These are phyloP conservation scores for Halictus quadricinctus DNA, from an alignment of 2,888 invertebrate genomes.

Conservation along the genomic window DNA sequence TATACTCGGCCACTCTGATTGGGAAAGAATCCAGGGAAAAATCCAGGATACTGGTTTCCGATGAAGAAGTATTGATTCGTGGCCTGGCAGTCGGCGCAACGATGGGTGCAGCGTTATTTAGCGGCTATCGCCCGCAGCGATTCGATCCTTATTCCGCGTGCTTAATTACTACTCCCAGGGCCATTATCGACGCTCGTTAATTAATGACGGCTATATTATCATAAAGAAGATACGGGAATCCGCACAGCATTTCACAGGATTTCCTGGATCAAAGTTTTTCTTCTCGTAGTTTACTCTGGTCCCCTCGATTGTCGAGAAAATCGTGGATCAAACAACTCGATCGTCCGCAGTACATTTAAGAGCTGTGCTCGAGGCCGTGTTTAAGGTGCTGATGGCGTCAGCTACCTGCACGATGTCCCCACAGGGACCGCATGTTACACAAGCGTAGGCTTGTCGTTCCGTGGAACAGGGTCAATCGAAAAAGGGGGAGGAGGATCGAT, in stretches of 20 bases:
- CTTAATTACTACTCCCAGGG: conserved; percentile 34
- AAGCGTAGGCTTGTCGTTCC: not conserved
- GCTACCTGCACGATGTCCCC: conserved; percentile 1
- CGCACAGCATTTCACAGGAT: not conserved
- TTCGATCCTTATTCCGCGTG: conserved; percentile 5
- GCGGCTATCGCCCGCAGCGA: conserved; percentile 28
- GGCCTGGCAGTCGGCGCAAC: not conserved
- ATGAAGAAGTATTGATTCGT: conserved; percentile 30
- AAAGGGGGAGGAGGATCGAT: not conserved
- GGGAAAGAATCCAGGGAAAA: conserved; percentile 20
- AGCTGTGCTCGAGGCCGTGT: no score
- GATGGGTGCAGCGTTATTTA: conserved; percentile 22
- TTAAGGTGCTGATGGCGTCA: no score
- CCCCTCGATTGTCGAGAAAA: no score
- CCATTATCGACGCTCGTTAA: conserved; percentile 27
- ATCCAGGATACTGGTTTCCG: conserved; percentile 34
- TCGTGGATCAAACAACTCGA: no score
- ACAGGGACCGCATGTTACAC: not conserved
- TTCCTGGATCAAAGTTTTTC: not conserved
- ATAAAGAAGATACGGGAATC: not conserved
- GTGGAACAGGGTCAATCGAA: conserved; percentile 23
- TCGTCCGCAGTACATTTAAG: no score
- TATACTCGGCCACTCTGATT: not conserved
- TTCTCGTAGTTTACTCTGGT: not conserved
- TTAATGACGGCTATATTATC: conserved; percentile 24